phyloP scores from a whole-genome alignment of 37 sponge, comb jelly and placozoan genomes.

The Theonella swinhoei region DNA sequence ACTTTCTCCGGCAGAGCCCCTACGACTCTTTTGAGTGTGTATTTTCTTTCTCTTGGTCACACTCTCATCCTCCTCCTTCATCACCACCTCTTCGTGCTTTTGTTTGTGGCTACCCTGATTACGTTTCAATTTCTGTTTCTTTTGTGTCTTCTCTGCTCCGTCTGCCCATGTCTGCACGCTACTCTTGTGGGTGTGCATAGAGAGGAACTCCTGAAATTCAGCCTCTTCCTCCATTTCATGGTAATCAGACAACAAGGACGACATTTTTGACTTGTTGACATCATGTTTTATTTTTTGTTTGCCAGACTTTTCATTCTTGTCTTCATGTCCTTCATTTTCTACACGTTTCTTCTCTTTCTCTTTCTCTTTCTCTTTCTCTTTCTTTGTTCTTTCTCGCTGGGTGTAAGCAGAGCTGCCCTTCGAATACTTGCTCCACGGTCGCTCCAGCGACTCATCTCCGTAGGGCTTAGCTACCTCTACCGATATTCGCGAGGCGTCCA shows the following conservation, averaged over 20 bases:
- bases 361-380: not conserved
- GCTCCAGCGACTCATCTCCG: constrained; percentile 64
- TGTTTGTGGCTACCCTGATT: too few relatives aligned
- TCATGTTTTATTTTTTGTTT: constrained; percentile 2
- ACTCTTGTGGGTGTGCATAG: constrained; percentile 60
- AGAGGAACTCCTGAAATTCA: constrained; percentile 87
- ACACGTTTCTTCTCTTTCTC: constrained; percentile 7
- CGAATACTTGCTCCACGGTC: constrained; percentile 96
- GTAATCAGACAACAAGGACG: constrained; percentile 26
- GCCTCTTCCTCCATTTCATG: constrained; percentile 68
- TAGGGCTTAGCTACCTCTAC: constrained; percentile 87
- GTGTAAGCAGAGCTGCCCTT: constrained; percentile 75
- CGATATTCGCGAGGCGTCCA: constrained; percentile 78
- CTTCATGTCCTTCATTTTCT: not conserved
- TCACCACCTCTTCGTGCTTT: not conserved
- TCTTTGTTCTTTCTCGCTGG: constrained; percentile 19
- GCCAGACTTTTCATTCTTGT: not conserved
- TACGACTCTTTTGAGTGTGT: not conserved
- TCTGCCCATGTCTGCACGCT: constrained; percentile 72
- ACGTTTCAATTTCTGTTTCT: not conserved
- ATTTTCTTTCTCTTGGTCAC: too few relatives aligned
- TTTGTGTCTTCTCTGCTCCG: constrained; percentile 5
- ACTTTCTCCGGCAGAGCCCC: not conserved
- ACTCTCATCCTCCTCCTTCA: not conserved
- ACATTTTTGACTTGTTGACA: constrained; percentile 15